Evolutionary conservation across 2,113 vertebrate species (phyloP).

Genomic region (Hippopotamus amphibius): DNA sequence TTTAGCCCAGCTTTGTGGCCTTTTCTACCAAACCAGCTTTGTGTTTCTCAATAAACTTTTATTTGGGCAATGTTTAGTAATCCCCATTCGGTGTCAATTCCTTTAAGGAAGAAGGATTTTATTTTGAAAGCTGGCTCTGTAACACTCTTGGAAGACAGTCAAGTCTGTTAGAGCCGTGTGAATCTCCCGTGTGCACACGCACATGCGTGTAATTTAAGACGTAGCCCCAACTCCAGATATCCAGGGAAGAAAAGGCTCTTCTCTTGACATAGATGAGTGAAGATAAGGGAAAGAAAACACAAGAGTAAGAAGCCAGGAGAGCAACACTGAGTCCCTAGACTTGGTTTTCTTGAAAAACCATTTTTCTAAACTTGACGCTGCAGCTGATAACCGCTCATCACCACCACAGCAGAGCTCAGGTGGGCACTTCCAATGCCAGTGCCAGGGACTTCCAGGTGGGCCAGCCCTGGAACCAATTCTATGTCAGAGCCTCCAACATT

Average conservation of each 20-base stretch:
- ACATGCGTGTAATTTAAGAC: background rate
- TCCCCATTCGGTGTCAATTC: background rate
- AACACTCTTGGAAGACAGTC: background rate
- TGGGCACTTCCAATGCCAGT: background rate
- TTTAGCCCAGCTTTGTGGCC: background rate
- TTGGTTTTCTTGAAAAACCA: conserved; percentile 55
- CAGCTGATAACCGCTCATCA: conserved; percentile 4
- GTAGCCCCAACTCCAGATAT: background rate
- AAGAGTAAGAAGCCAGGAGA: conserved; percentile 80
- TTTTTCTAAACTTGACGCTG: conserved; percentile 23
- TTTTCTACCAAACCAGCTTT: conserved; percentile 46
- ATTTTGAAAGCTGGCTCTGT: conserved; percentile 4
- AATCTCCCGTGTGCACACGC: background rate
- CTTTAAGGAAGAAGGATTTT: conserved; percentile 6
- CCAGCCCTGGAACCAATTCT: background rate
- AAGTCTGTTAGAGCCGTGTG: background rate
- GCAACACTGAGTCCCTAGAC: conserved; percentile 54
- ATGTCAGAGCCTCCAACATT: conserved; percentile 4
- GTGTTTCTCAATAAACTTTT: conserved; percentile 47
- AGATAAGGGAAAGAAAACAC: conserved; percentile 77
- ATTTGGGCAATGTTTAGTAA: background rate
- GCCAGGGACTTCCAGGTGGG: background rate
- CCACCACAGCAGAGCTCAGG: conserved; percentile 12
- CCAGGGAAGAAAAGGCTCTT: conserved; percentile 50
- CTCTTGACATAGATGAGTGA: conserved; percentile 53